Evolutionary conservation across 2,113 vertebrate species (phyloP).

Genomic region (Lamprologus sp.): DNA sequence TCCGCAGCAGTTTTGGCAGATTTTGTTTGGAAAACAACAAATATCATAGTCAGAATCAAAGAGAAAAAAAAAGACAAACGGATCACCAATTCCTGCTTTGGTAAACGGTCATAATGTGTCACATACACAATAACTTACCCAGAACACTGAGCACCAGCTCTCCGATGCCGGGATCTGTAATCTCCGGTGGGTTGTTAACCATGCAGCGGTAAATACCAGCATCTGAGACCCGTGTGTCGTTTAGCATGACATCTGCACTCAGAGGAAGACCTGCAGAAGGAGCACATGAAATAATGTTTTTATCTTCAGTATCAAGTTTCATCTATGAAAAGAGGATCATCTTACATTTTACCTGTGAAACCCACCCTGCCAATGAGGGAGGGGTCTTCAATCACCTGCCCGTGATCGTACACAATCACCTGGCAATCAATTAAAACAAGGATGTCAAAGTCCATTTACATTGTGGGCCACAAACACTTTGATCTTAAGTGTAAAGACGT

Average conservation of each 20-base stretch:
- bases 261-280: conserved; percentile 46
- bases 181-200: conserved; percentile 77
- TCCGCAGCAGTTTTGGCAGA: not conserved
- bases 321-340: not conserved
- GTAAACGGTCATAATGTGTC: not conserved
- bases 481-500: not conserved
- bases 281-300: not conserved
- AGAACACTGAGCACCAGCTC: conserved; percentile 71
- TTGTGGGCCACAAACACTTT: not conserved
- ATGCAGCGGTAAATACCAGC: conserved; percentile 76
- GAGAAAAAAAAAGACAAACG: not conserved
- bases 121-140: conserved; percentile 40
- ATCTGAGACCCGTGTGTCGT: conserved; percentile 68
- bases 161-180: conserved; percentile 66
- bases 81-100: not conserved
- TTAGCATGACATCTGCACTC: conserved; percentile 75
- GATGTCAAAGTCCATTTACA: not conserved
- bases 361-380: conserved; percentile 68
- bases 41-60: not conserved
- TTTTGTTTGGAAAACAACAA: not conserved
- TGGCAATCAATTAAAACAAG: conserved; percentile 5
- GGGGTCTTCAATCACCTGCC: conserved; percentile 72
- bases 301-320: not conserved
- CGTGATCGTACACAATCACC: conserved; percentile 77
- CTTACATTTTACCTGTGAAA: conserved; percentile 57